Evolutionary conservation across 2,797 vertebrate genomes (phyloP), one percentile per base, ranked within the genome.

Genomic region (Menidia menidia): DNA sequence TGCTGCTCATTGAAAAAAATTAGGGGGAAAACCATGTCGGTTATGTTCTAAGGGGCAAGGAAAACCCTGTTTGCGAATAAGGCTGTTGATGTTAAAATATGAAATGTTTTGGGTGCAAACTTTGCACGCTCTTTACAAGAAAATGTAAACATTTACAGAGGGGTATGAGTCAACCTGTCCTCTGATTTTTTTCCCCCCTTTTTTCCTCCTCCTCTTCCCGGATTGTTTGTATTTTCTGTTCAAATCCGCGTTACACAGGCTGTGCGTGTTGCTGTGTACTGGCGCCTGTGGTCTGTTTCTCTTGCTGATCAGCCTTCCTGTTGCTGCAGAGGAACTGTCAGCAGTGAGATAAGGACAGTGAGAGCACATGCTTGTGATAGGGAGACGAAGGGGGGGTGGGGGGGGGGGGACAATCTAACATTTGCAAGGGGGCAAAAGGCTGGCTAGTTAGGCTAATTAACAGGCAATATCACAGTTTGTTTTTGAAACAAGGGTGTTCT

Each of bases 61-160:
- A 67, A 78, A 75, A 59, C 52, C 84, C 53, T 79, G 66, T 52
- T 64, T 78, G 60, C 65, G 73, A 76, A 71, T 72, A 43, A 65
- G 55, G 81, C 72, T 90, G 87, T 88, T 91, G 81, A 83, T 89
- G 83, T 85, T 84, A 86, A 90, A 90, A 92, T 69, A 90, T 78
- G 41, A 77, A 78, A 52, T 88, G 82, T 90, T 94, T 92, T 79
- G 86, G 85, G 77, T 58, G 53, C 83, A 87, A 83, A 84, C 66
- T 68, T 69, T 59, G 59, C 81, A 71, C 59, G 55, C 82, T 76
- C 62, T 77, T 85, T 65, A 80, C 73, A 44, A 25, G 82, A 87
- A 84, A 74, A 73, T 88, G 87, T 90, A 93, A 94, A 94, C 86
- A 93, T 93, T 93, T 91, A 91, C 86, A 91, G 78, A 75, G 71